Conservation (phyloP, 2,797 vertebrate species). For the Limnodromus scolopaceus region DNA sequence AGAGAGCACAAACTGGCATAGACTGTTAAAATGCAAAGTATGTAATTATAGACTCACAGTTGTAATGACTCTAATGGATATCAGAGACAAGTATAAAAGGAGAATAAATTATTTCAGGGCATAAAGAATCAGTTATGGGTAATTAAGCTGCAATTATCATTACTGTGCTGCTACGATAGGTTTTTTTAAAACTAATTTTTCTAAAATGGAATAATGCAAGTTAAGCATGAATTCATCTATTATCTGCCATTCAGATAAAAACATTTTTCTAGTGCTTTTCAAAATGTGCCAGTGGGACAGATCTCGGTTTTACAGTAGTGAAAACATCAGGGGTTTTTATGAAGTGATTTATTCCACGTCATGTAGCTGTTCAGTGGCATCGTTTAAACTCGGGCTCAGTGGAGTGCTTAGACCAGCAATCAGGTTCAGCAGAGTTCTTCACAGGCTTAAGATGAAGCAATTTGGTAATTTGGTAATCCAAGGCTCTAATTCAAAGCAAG, state of each 20-base stretch:
- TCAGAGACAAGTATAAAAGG: constrained; percentile 45
- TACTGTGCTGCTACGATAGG: constrained; percentile 20
- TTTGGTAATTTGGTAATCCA: neutral
- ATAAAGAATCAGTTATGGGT: constrained; percentile 54
- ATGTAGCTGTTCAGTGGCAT: neutral
- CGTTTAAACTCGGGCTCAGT: neutral
- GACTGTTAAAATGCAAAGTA: constrained; percentile 48
- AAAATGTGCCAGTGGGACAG: neutral
- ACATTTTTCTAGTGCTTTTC: constrained; percentile 23
- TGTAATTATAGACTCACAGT: constrained; percentile 52
- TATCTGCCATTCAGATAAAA: constrained; percentile 46
- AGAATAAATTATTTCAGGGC: constrained; percentile 61
- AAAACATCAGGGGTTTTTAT: neutral
- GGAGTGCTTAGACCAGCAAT: neutral
- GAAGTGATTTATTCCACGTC: neutral
- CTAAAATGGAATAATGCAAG: constrained; percentile 6
- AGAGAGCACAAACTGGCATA: neutral
- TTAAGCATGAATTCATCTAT: constrained; percentile 18
- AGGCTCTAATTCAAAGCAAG: neutral
- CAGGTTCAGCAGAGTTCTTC: neutral
- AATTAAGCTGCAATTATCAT: constrained; percentile 65
- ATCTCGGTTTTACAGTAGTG: neutral
- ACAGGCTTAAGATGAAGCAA: neutral
- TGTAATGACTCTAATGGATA: constrained; percentile 61
- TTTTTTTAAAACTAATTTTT: constrained; percentile 29